Conservation (phyloP, 2,113 vertebrate genomes). For the Perca fluviatilis region DNA sequence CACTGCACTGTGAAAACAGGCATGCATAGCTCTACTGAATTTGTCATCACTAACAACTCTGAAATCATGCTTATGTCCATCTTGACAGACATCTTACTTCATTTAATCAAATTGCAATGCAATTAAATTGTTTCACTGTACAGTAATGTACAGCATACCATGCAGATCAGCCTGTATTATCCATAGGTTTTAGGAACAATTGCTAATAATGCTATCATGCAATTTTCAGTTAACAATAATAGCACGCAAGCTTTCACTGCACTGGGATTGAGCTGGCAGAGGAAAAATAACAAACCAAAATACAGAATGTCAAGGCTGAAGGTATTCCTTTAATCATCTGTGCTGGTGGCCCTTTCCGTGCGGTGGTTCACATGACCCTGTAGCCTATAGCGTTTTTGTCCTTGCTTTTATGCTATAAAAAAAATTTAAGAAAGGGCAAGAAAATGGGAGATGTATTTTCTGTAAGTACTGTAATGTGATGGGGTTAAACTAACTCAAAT, state of each 20-base stretch:
- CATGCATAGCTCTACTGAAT: neutral
- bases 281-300: constrained; percentile 26
- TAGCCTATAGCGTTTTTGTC: constrained; percentile 4
- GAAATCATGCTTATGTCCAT: neutral
- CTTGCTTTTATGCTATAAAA: neutral
- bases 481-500: neutral
- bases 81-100: too few species aligned
- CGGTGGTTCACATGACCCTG: neutral
- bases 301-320: constrained; percentile 28
- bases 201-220: neutral
- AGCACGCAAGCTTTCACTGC: neutral
- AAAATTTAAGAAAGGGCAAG: neutral
- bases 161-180: neutral
- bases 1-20: neutral
- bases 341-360: constrained; percentile 3
- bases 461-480: neutral
- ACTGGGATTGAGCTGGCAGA: neutral
- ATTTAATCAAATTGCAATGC: neutral
- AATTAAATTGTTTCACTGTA: neutral
- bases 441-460: neutral
- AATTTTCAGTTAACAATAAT: neutral
- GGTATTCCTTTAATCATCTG: constrained; percentile 42
- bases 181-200: neutral
- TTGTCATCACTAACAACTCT: neutral
- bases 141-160: too few species aligned